Evolutionary conservation across 2,888 invertebrate genomes (phyloP).

Genomic region (Stomorhina lunata): DNA sequence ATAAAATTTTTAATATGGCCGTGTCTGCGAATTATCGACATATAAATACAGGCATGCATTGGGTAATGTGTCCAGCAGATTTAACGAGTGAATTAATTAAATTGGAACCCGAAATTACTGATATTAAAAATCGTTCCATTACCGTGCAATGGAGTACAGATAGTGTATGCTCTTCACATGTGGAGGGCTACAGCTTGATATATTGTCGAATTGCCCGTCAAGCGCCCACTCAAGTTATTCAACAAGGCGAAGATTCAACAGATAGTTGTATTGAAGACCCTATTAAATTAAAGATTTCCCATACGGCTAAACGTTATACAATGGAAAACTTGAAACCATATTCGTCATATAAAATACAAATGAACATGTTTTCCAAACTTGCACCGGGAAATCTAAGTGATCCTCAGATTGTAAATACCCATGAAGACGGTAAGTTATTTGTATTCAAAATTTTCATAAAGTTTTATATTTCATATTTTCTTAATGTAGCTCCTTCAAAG

Average conservation of each 20-base stretch:
- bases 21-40: conserved; percentile 86
- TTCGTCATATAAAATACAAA: conserved; percentile 85
- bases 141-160: conserved; percentile 87
- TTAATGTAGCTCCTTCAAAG: conserved; percentile 80
- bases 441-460: neutral
- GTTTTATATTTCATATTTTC: too few relatives aligned
- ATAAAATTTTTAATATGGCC: conserved; percentile 85
- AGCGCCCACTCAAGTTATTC: conserved; percentile 58
- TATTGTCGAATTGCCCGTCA: conserved; percentile 85
- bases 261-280: conserved; percentile 13
- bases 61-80: conserved; percentile 84
- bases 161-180: conserved; percentile 86
- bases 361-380: conserved; percentile 83
- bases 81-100: conserved; percentile 67
- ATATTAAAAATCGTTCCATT: conserved; percentile 76
- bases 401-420: conserved; percentile 83
- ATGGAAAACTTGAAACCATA: conserved; percentile 85
- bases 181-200: conserved; percentile 86
- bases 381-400: conserved; percentile 82
- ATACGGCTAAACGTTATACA: conserved; percentile 77
- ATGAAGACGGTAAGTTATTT: conserved; percentile 83
- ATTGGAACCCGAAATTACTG: conserved; percentile 68
- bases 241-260: neutral
- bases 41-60: conserved; percentile 90
- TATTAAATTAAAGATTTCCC: conserved; percentile 70